Conservation (phyloP, 1,140 invertebrate species). For the Drosophila malerkotliana region DNA sequence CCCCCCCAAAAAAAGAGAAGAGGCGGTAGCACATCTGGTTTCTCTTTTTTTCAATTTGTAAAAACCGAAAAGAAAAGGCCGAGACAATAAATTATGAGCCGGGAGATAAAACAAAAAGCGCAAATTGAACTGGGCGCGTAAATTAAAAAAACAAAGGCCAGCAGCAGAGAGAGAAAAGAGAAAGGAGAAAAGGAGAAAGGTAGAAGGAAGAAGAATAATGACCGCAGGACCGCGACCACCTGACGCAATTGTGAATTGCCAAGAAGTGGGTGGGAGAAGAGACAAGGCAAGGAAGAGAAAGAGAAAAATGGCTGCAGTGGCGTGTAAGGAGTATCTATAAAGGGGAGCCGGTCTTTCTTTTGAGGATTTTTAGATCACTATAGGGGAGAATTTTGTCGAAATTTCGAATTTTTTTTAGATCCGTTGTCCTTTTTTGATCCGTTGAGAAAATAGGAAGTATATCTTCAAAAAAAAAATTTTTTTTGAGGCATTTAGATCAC, state of each 20-base stretch:
- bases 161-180: background rate
- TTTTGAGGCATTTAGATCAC: no score
- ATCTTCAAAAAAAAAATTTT: no score
- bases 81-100: slow-evolving; percentile 66
- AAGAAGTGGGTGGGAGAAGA: background rate
- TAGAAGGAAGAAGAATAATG: slow-evolving; percentile 38
- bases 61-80: slow-evolving; percentile 24
- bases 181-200: background rate
- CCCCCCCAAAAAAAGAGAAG: background rate
- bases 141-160: slow-evolving; percentile 46
- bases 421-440: no score
- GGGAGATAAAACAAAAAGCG: slow-evolving; percentile 63
- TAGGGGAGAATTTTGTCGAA: no score
- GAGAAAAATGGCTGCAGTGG: background rate
- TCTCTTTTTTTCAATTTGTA: slow-evolving; percentile 45
- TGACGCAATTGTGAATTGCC: slow-evolving; percentile 39
- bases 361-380: background rate
- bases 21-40: slow-evolving; percentile 19
- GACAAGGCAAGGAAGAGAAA: background rate
- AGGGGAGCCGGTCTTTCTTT: background rate
- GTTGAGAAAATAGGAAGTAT: no score
- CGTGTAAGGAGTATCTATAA: background rate
- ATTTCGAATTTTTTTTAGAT: no score
- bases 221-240: slow-evolving; percentile 58
- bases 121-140: slow-evolving; percentile 69